Evolutionary conservation across 2,888 invertebrate genomes (phyloP), one percentile per base, ranked within the genome.

Genomic region (Chrysomela aeneicollis): DNA sequence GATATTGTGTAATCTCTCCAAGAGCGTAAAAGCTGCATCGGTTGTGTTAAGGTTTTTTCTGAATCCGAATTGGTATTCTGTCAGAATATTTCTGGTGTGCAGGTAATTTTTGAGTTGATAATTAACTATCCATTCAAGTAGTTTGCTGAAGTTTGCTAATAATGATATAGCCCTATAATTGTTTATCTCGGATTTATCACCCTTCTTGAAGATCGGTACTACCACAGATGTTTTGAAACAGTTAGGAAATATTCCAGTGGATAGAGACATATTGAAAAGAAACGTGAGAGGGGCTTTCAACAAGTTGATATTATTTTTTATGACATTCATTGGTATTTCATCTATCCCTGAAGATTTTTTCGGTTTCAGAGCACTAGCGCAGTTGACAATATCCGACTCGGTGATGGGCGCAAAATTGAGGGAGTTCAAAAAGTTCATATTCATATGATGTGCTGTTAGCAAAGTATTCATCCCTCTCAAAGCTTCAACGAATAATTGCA

Each of bases 61-160:
- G 15, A 58, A 58, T 6, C 47, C 58, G 26, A 58, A 58, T 15
- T 58, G 58, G 3, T 42, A 46, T 19, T 58, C 47, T 26, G 19
- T 22, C 17, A 58, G 10, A 47, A 58, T 58, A 12, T 58, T 19
- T 5, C n/a, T 12, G 1, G 4, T 22, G 17, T n/a, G 9, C 1
- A 49, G 49, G 21, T 21, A 49, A 18, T 2, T 19, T n/a, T 10
- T 3, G 15, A 42, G 15, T 42, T 42, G 42, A 15, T 42, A 2
- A 42, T 42, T 42, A 15, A 15, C 42, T 3, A 42, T n/a, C 42
- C 49, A 49, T 19, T 49, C 49, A 1, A 49, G 15, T 3, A 49
- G 49, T 49, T 49, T 49, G 3, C 8, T 3, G n/a, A 49, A 49
- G 19, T 17, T 19, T 10, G 49, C 2, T 21, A 49, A 21, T 2